Conservation (phyloP, 2,888 invertebrate species). For the Cheilosia urbana region DNA sequence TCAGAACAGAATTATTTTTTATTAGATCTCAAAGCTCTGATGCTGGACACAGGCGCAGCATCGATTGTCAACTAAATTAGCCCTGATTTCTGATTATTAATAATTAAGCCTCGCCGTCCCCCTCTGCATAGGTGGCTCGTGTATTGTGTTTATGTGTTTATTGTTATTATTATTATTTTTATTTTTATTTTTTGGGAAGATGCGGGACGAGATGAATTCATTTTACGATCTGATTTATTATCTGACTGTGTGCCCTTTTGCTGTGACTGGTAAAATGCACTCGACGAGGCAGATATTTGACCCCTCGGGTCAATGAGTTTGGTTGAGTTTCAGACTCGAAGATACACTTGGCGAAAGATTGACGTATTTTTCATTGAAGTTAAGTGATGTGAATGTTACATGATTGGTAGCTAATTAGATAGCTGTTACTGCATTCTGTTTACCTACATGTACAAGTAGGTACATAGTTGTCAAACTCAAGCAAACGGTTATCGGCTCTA, state of each 20-base stretch:
- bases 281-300: slow-evolving; percentile 68
- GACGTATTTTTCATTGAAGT: slow-evolving; percentile 71
- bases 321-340: slow-evolving; percentile 56
- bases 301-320: slow-evolving; percentile 70
- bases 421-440: slow-evolving; percentile 65
- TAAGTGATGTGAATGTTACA: slow-evolving; percentile 75
- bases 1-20: slow-evolving; percentile 42
- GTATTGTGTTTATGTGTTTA: slow-evolving; percentile 8
- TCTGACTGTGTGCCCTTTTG: slow-evolving; percentile 23
- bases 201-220: slow-evolving; percentile 21
- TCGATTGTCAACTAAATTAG: slow-evolving; percentile 64
- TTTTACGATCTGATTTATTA: slow-evolving; percentile 42
- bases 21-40: slow-evolving; percentile 25
- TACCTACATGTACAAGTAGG: neutral
- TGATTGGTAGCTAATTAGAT: slow-evolving; percentile 69
- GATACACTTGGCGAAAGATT: slow-evolving; percentile 56
- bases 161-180: slow-evolving; percentile 19
- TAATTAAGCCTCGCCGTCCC: slow-evolving; percentile 55
- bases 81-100: slow-evolving; percentile 73
- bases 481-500: neutral
- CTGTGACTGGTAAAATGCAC: slow-evolving; percentile 57
- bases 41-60: neutral
- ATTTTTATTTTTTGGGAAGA: neutral
- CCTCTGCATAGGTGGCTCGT: slow-evolving; percentile 1
- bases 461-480: neutral